Conservation (phyloP, 2,888 invertebrate genomes). For the Timandra comae region DNA sequence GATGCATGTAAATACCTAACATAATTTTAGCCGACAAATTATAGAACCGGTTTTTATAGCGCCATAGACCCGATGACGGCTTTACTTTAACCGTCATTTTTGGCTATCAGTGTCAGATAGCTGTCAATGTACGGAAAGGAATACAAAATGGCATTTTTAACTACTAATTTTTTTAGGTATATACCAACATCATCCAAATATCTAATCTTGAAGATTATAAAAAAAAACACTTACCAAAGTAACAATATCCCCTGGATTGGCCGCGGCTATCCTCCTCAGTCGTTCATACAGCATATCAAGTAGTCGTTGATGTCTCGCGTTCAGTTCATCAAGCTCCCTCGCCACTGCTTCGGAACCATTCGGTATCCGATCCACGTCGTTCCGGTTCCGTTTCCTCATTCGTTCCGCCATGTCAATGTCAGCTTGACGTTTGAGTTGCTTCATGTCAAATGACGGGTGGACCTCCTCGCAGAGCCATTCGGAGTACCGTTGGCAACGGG, state of each 20-base stretch:
- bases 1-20: too few relatives aligned
- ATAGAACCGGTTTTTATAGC: too few relatives aligned
- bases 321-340: constrained; percentile 87
- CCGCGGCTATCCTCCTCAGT: constrained; percentile 80
- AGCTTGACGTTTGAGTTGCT: constrained; percentile 58
- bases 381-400: constrained; percentile 45
- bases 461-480: constrained; percentile 89
- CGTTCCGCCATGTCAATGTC: constrained; percentile 57
- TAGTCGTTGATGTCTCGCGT: constrained; percentile 85
- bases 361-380: constrained; percentile 42
- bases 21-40: too few relatives aligned
- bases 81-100: too few relatives aligned
- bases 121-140: too few relatives aligned
- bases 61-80: too few relatives aligned
- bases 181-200: too few relatives aligned
- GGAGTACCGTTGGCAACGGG: constrained; percentile 88
- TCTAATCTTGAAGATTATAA: too few relatives aligned
- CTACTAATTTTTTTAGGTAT: too few relatives aligned
- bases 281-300: constrained; percentile 82
- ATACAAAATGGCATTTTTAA: too few relatives aligned
- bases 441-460: constrained; percentile 85
- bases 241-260: constrained; percentile 83
- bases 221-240: constrained; percentile 80
- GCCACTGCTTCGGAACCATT: constrained; percentile 85
- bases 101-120: too few relatives aligned